Conservation (phyloP, 2,797 vertebrate species). For the Macropus fuliginosus region DNA sequence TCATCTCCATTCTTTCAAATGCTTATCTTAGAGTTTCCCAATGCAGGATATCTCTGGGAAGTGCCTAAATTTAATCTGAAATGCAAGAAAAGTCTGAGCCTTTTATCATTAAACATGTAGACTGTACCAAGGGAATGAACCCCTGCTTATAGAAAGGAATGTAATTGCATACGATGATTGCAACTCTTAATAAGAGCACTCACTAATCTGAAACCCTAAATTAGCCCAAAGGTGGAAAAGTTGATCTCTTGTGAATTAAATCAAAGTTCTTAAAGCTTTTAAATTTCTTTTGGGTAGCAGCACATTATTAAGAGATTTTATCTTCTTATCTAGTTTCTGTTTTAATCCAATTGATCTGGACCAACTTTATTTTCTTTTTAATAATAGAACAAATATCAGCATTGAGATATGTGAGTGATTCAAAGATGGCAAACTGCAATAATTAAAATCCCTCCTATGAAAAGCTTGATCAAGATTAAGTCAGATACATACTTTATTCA, state of each 20-base stretch:
- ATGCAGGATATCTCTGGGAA: background rate
- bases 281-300: conserved; percentile 61
- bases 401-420: conserved; percentile 33
- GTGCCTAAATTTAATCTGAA: background rate
- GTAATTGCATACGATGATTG: background rate
- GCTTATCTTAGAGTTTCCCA: background rate
- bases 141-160: background rate
- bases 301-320: conserved; percentile 52
- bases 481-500: conserved; percentile 40
- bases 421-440: conserved; percentile 39
- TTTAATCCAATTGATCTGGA: conserved; percentile 45
- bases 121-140: background rate
- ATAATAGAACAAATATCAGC: conserved; percentile 42
- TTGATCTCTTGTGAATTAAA: conserved; percentile 33
- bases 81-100: background rate
- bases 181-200: conserved; percentile 41
- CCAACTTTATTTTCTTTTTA: conserved; percentile 63
- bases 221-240: conserved; percentile 10
- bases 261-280: conserved; percentile 30
- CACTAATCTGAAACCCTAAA: conserved; percentile 50
- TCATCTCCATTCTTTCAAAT: background rate
- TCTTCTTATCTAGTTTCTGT: background rate
- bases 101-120: background rate
- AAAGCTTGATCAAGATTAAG: conserved; percentile 65
- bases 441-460: conserved; percentile 53